These are phyloP conservation scores for Cyprinodon brontotheroides DNA, from an alignment of 2,113 vertebrate genomes.

Conservation along the genomic window DNA sequence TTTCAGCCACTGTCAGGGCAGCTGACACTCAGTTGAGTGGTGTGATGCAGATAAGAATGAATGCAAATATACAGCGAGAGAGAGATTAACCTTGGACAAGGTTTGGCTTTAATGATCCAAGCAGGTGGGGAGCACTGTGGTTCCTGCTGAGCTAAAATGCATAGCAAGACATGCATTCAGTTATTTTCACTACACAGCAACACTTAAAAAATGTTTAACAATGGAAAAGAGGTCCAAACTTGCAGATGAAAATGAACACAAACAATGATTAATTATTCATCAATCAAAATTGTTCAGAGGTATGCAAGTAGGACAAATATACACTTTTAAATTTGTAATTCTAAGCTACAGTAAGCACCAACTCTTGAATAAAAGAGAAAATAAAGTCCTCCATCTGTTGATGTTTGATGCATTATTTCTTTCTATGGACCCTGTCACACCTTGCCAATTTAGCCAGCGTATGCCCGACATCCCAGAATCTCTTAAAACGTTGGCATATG, in stretches of 20 bases:
- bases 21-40: slow-evolving; percentile 75
- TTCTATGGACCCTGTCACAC: not conserved
- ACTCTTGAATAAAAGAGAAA: slow-evolving; percentile 2
- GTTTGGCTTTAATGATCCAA: slow-evolving; percentile 68
- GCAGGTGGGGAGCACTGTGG: slow-evolving; percentile 49
- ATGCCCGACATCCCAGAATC: too few relatives aligned
- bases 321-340: slow-evolving; percentile 2
- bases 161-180: slow-evolving; percentile 2
- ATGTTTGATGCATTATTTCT: not conserved
- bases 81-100: slow-evolving; percentile 85
- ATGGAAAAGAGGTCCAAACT: not conserved
- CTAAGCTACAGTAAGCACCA: slow-evolving; percentile 17
- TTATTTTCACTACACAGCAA: not conserved
- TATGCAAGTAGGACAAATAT: slow-evolving; percentile 2
- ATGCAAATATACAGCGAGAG: slow-evolving; percentile 82
- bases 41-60: slow-evolving; percentile 79
- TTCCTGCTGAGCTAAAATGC: slow-evolving; percentile 45
- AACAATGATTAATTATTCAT: slow-evolving; percentile 41
- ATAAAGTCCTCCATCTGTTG: not conserved
- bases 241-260: slow-evolving; percentile 1
- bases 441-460: too few relatives aligned
- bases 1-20: slow-evolving; percentile 66
- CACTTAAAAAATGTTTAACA: slow-evolving; percentile 12
- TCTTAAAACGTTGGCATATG: too few relatives aligned
- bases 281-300: slow-evolving; percentile 13